Evolutionary conservation across 2,113 vertebrate species (phyloP).

Genomic region (Paramisgurnus dabryanus): DNA sequence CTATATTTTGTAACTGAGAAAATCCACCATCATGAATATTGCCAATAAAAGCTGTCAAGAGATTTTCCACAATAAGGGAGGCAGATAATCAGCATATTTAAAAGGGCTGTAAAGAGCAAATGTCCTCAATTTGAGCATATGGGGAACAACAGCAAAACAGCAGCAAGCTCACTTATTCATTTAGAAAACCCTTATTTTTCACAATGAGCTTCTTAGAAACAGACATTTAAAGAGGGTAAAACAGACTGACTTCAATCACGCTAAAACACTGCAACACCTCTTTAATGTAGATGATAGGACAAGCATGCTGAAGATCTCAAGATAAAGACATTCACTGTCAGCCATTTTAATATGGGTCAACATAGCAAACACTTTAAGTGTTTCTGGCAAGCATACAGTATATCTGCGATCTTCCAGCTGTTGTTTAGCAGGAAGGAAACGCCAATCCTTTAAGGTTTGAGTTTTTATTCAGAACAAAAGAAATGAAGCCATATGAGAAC

Average conservation of each 20-base stretch:
- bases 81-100: too few species aligned
- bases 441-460: too few species aligned
- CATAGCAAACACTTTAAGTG: neutral
- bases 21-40: too few species aligned
- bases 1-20: too few species aligned
- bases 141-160: too few species aligned
- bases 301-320: neutral
- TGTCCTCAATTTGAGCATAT: too few species aligned
- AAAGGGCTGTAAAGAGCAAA: too few species aligned
- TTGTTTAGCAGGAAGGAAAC: slow-evolving; percentile 27
- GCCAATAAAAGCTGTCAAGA: too few species aligned
- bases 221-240: neutral
- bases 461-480: neutral
- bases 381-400: neutral
- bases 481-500: too few species aligned
- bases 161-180: too few species aligned
- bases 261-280: neutral
- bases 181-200: too few species aligned
- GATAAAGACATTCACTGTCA: neutral
- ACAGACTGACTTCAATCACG: neutral
- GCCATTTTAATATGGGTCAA: neutral
- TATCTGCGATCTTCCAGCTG: slow-evolving; percentile 20
- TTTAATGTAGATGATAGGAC: neutral
- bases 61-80: too few species aligned
- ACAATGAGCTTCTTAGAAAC: neutral